These are phyloP conservation scores for Chunga burmeisteri DNA, from an alignment of 2,113 vertebrate genomes.

Conservation along the genomic window DNA sequence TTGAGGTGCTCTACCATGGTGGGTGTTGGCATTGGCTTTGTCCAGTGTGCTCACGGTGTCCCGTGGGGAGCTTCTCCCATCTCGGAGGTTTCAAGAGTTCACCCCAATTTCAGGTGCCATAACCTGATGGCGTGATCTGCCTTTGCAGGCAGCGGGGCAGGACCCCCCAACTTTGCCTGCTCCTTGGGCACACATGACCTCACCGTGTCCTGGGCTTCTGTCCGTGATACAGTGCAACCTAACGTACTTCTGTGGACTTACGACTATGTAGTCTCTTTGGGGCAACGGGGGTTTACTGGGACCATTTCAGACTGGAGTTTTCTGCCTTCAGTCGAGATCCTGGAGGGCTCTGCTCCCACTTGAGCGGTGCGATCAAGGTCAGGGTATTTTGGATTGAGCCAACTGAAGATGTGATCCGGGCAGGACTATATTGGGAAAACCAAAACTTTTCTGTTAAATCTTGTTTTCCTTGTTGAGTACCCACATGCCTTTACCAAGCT, in stretches of 20 bases:
- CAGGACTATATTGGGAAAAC: not conserved
- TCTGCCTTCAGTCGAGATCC: not conserved
- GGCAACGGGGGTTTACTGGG: not conserved
- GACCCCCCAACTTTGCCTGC: not conserved
- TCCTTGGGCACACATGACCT: rapidly evolving
- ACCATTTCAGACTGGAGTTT: not conserved
- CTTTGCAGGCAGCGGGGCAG: not conserved
- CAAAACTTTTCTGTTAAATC: too few relatives aligned
- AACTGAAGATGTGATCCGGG: not conserved
- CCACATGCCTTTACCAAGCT: not conserved
- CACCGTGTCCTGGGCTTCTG: not conserved
- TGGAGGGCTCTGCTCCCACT: not conserved
- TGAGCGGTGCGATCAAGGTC: rapidly evolving
- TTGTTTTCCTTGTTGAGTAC: not conserved
- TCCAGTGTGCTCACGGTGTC: rapidly evolving
- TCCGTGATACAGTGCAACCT: rapidly evolving
- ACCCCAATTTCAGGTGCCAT: too few relatives aligned
- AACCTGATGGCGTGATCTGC: not conserved
- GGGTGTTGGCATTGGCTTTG: too few relatives aligned
- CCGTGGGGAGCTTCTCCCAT: not conserved
- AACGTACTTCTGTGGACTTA: rapidly evolving
- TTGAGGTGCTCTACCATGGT: not conserved
- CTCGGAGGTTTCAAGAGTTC: not conserved
- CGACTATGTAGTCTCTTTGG: rapidly evolving
- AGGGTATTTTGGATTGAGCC: not conserved